These are phyloP conservation scores for Pan paniscus DNA, from an alignment of 2,113 vertebrate genomes.

Conservation along the genomic window DNA sequence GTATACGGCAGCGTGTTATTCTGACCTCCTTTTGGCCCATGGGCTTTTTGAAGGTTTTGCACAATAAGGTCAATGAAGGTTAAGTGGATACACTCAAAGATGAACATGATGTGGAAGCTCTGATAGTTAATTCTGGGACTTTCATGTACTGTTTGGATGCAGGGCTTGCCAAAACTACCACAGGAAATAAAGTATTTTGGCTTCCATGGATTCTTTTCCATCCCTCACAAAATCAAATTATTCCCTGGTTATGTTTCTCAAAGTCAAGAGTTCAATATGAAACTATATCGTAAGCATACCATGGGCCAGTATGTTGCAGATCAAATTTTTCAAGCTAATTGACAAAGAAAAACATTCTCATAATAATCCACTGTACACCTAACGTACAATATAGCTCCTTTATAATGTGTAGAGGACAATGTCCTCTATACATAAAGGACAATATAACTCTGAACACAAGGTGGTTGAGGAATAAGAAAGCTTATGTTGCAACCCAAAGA, in stretches of 20 bases:
- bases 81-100: conserved; percentile 85
- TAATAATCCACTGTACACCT: conserved; percentile 89
- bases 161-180: conserved; percentile 85
- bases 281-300: conserved; percentile 92
- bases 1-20: conserved; percentile 85
- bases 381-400: too few species aligned
- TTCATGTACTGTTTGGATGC: conserved; percentile 89
- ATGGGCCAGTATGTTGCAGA: conserved; percentile 89
- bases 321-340: conserved; percentile 89
- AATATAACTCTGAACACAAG: conserved; percentile 86
- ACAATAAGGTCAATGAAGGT: conserved; percentile 86
- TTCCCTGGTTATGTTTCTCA: conserved; percentile 91
- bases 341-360: conserved; percentile 89
- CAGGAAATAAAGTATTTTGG: conserved; percentile 87
- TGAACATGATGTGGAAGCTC: conserved; percentile 83
- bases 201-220: conserved; percentile 85
- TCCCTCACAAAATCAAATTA: conserved; percentile 80
- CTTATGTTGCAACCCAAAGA: conserved; percentile 87
- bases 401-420: too few species aligned
- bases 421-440: conserved; percentile 90
- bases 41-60: conserved; percentile 78
- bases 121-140: conserved; percentile 66
- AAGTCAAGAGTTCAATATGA: conserved; percentile 92
- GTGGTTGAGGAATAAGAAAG: conserved; percentile 92
- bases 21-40: conserved; percentile 83